Percentiles rank a stretch among this genome's conserved stretches.
Evolutionary conservation across 2,888 invertebrate species (phyloP).

Genomic region (Cheilosia scutellata): DNA sequence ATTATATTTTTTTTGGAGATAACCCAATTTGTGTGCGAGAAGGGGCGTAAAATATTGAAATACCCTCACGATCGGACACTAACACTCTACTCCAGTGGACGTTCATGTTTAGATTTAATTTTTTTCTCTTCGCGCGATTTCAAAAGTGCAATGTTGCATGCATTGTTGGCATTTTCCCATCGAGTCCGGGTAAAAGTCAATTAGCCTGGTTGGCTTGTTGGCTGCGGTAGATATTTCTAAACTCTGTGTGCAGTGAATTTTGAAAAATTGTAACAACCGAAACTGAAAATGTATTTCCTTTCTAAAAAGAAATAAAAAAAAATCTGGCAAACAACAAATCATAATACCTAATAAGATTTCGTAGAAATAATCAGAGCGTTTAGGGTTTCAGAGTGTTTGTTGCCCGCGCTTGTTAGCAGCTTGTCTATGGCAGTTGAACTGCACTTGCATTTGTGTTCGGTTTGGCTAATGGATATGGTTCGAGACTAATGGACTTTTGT

Average conservation of each 20-base stretch:
- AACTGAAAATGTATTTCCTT: conserved; percentile 65
- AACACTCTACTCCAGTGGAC: neutral
- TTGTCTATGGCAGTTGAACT: conserved; percentile 12
- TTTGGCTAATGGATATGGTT: conserved; percentile 25
- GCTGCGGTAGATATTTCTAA: conserved; percentile 55
- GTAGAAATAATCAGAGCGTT: conserved; percentile 72
- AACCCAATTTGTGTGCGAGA: conserved; percentile 48
- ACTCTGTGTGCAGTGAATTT: conserved; percentile 58
- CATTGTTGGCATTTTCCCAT: conserved; percentile 59
- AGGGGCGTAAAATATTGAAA: conserved; percentile 69
- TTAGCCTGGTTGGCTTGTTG: conserved; percentile 60
- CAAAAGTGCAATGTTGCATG: conserved; percentile 75
- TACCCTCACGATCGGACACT: conserved; percentile 46
- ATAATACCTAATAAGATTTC: conserved; percentile 56
- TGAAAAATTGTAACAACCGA: conserved; percentile 56
- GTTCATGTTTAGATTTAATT: conserved; percentile 39
- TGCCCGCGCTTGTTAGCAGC: conserved; percentile 18
- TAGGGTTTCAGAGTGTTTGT: conserved; percentile 49
- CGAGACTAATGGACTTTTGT: conserved; percentile 34
- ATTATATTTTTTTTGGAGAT: conserved; percentile 50
- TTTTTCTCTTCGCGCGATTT: conserved; percentile 37
- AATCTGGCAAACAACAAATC: neutral
- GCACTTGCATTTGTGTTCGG: conserved; percentile 13
- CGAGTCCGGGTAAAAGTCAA: conserved; percentile 71
- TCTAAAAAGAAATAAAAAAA: conserved; percentile 57